phyloP scores from a whole-genome alignment of 2,888 invertebrate species.

The Lasioglossum malachurum region DNA sequence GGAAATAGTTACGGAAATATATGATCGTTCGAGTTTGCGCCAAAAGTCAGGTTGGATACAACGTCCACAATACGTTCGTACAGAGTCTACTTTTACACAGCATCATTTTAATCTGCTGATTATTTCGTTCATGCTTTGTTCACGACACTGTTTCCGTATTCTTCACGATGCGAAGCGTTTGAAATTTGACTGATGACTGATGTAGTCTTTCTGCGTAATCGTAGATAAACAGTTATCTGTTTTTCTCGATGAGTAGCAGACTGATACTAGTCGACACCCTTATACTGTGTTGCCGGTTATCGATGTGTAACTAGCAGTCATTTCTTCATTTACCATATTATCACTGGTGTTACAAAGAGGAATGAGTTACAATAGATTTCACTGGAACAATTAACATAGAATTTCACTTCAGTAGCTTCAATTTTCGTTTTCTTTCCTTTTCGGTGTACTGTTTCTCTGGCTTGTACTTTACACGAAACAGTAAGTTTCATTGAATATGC shows the following conservation, averaged over 20 bases:
- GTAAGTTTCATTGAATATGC: conserved; percentile 33
- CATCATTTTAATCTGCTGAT: conserved; percentile 7
- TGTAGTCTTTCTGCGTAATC: conserved; percentile 10
- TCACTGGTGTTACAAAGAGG: conserved; percentile 26
- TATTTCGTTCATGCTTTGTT: conserved; percentile 12
- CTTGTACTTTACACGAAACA: not conserved
- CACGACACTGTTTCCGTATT: conserved; percentile 1
- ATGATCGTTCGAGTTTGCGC: conserved; percentile 10
- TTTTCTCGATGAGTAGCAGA: not conserved
- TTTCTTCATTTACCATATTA: conserved; percentile 17
- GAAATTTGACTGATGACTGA: not conserved
- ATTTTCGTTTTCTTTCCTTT: not conserved
- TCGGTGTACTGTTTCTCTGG: not conserved
- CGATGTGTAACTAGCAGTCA: conserved; percentile 15
- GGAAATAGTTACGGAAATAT: conserved; percentile 24
- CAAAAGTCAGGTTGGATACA: conserved; percentile 10
- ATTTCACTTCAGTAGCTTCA: conserved; percentile 28
- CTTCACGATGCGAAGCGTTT: conserved; percentile 7
- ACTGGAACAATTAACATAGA: conserved; percentile 42
- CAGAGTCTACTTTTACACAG: conserved; percentile 12
- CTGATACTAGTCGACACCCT: not conserved
- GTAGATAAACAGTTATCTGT: conserved; percentile 31
- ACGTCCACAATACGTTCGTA: conserved; percentile 21
- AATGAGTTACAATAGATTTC: conserved; percentile 35
- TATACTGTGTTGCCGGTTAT: conserved; percentile 32